Conservation (phyloP, 2,113 vertebrate genomes). For the Phylloscopus trochilus region DNA sequence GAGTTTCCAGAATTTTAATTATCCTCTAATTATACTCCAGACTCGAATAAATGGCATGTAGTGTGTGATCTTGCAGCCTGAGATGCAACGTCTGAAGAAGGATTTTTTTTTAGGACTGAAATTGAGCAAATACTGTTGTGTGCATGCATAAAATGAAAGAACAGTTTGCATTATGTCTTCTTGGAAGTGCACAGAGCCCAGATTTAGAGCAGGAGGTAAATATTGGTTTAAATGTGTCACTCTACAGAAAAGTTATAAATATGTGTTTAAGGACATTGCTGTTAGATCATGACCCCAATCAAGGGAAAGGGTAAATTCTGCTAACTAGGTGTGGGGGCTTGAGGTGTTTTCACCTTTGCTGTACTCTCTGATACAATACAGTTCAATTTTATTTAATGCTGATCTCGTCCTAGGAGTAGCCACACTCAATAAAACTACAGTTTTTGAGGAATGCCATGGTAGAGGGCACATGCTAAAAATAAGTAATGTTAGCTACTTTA, state of each 20-base stretch:
- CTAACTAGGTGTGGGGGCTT: fast-evolving
- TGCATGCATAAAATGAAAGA: background rate
- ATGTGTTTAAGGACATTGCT: background rate
- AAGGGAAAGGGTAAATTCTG: background rate
- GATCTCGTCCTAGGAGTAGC: background rate
- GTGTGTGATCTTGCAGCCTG: background rate
- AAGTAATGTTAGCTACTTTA: background rate
- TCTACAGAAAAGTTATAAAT: background rate
- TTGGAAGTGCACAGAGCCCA: background rate
- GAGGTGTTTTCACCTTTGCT: background rate
- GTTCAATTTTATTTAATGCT: background rate
- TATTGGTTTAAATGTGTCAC: background rate
- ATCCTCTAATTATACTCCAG: background rate
- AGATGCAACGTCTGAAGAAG: background rate
- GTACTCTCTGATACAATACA: background rate
- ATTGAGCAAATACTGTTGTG: conserved; percentile 12
- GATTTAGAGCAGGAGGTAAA: background rate
- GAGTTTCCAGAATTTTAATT: conserved; percentile 28
- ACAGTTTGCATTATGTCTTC: background rate
- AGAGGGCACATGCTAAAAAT: background rate
- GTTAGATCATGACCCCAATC: background rate
- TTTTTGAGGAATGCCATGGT: background rate
- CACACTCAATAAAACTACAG: background rate
- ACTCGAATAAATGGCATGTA: background rate
- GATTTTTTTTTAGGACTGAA: background rate